These are phyloP conservation scores for Apostichopus japonicus DNA, from an alignment of 35 echinoderm and acorn worm species.

Conservation along the genomic window DNA sequence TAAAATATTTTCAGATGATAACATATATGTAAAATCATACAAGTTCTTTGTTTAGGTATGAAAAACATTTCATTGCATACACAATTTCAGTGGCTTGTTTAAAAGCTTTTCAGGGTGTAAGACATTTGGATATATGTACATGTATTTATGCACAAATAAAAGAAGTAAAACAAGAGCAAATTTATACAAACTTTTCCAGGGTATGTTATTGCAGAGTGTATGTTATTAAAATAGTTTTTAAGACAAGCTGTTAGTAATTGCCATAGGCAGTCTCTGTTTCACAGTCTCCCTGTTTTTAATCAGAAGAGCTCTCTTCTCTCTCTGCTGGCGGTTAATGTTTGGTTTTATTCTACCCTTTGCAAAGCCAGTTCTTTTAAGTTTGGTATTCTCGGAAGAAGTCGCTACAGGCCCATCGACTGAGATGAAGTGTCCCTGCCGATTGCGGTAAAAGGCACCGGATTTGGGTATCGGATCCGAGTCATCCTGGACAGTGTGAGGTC, in stretches of 20 bases:
- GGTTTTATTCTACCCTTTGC: conserved; percentile 66
- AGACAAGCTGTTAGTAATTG: conserved; percentile 38
- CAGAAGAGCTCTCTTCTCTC: conserved; percentile 57
- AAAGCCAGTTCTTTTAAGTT: conserved; percentile 73
- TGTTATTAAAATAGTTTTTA: neutral
- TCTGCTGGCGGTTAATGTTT: conserved; percentile 68
- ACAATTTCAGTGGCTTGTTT: conserved; percentile 20
- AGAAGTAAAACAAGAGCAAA: neutral
- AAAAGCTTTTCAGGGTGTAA: neutral
- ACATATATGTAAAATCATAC: too few relatives aligned
- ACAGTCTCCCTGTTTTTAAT: neutral
- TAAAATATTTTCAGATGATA: too few relatives aligned
- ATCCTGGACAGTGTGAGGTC: conserved; percentile 20
- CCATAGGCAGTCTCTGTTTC: conserved; percentile 11
- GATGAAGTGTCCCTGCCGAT: conserved; percentile 70
- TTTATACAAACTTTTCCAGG: neutral
- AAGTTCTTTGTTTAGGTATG: neutral
- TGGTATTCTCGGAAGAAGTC: conserved; percentile 25
- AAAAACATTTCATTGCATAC: conserved; percentile 19
- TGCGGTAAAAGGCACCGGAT: conserved; percentile 80
- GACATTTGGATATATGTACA: neutral
- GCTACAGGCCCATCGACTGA: conserved; percentile 67
- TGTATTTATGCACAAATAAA: neutral
- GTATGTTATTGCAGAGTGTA: neutral
- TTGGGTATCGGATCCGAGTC: conserved; percentile 64